Conservation (phyloP, 2,113 vertebrate species). For the Tretioscincus oriximinensis region DNA sequence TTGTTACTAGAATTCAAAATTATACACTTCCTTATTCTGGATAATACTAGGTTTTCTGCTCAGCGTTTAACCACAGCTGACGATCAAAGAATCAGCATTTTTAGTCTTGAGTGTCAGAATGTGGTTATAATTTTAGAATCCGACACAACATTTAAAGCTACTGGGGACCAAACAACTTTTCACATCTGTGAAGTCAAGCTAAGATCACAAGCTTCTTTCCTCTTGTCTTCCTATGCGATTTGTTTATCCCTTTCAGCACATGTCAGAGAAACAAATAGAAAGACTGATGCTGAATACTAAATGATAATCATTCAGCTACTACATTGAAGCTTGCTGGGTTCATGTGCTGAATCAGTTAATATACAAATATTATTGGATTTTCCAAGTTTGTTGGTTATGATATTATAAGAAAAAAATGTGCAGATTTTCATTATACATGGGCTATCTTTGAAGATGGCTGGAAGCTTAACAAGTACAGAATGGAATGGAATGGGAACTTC, state of each 20-base stretch:
- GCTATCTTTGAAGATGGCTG: no score
- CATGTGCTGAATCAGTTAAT: no score
- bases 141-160: conserved; percentile 43
- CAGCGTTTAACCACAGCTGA: conserved; percentile 39
- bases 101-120: conserved; percentile 33
- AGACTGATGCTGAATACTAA: neutral
- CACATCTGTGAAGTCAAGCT: conserved; percentile 30
- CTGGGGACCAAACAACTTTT: conserved; percentile 46
- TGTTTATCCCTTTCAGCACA: neutral
- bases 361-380: no score
- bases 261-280: conserved; percentile 13
- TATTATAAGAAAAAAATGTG: no score
- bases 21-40: conserved; percentile 22
- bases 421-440: no score
- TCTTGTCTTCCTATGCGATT: neutral
- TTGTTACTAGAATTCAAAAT: conserved; percentile 27
- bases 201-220: conserved; percentile 2
- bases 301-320: neutral
- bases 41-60: conserved; percentile 48
- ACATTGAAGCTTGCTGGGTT: neutral
- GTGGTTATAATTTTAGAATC: conserved; percentile 38
- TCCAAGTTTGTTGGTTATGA: no score
- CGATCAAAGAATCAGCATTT: conserved; percentile 41
- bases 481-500: no score
- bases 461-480: no score